Evolutionary conservation across 2,888 invertebrate species (phyloP).

Genomic region (Diloba caeruleocephala): DNA sequence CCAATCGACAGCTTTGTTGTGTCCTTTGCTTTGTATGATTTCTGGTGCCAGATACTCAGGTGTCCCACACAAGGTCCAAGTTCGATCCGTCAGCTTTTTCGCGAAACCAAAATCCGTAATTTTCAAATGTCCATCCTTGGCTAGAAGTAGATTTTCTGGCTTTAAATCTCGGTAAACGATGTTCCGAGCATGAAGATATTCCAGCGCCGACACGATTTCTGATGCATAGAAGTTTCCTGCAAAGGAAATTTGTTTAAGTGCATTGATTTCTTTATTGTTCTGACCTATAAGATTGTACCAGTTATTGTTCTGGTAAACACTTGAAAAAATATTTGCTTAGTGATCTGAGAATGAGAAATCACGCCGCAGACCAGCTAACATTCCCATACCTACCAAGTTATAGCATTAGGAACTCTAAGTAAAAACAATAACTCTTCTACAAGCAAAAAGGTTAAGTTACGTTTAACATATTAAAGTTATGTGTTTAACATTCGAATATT

Average conservation of each 20-base stretch:
- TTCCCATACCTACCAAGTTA: neutral
- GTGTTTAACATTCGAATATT: too few relatives aligned
- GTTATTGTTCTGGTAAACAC: too few relatives aligned
- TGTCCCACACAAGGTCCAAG: slow-evolving; percentile 99
- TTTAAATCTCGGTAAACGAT: slow-evolving; percentile 97
- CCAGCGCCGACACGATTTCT: slow-evolving; percentile 97
- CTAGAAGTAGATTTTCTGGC: slow-evolving; percentile 98
- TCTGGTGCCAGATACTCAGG: slow-evolving; percentile 99
- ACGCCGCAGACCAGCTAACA: slow-evolving; percentile 11
- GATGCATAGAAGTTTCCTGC: slow-evolving; percentile 97
- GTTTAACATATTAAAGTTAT: too few relatives aligned
- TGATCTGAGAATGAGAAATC: slow-evolving; percentile 11
- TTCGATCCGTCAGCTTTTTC: slow-evolving; percentile 97
- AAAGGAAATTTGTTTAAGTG: slow-evolving; percentile 42
- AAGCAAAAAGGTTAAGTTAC: too few relatives aligned
- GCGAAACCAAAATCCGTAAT: slow-evolving; percentile 99
- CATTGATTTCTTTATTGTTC: slow-evolving; percentile 35
- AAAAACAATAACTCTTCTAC: slow-evolving; percentile 41
- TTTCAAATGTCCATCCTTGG: slow-evolving; percentile 97
- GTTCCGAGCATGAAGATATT: slow-evolving; percentile 96
- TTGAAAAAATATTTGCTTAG: slow-evolving; percentile 7
- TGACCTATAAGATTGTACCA: slow-evolving; percentile 21
- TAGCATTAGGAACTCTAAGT: slow-evolving; percentile 2
- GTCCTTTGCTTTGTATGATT: slow-evolving; percentile 99
- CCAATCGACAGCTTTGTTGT: slow-evolving; percentile 99